These are phyloP conservation scores for Scortum barcoo DNA, from an alignment of 2,113 vertebrate species.

Conservation along the genomic window DNA sequence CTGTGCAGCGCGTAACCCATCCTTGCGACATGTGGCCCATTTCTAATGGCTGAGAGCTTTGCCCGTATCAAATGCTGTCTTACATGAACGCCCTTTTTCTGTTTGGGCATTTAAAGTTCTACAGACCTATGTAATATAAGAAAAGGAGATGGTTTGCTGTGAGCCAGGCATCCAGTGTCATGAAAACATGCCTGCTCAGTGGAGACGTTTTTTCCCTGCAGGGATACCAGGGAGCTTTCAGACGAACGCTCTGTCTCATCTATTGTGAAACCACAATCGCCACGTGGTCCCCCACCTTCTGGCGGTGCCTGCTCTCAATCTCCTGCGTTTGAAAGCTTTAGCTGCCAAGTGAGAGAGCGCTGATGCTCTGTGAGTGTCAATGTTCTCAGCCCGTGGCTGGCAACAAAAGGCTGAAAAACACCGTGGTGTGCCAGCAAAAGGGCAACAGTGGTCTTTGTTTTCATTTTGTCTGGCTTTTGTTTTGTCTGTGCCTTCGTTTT, in stretches of 20 bases:
- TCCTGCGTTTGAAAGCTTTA: conserved; percentile 32
- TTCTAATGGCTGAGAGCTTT: conserved; percentile 44
- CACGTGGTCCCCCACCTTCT: conserved; percentile 68
- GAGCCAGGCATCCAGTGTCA: conserved; percentile 40
- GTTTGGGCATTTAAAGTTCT: conserved; percentile 8
- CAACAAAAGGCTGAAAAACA: conserved; percentile 42
- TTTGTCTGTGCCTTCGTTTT: conserved; percentile 67
- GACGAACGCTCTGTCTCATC: conserved; percentile 48
- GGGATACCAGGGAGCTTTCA: conserved; percentile 47
- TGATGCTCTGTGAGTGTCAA: conserved; percentile 45
- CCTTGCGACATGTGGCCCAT: conserved; percentile 27
- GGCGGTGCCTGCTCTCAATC: conserved; percentile 49
- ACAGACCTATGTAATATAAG: conserved; percentile 13
- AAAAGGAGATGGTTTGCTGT: conserved; percentile 27
- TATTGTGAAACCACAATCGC: conserved; percentile 65
- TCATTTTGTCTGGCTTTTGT: conserved; percentile 72
- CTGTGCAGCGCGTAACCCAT: conserved; percentile 49
- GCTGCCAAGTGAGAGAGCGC: conserved; percentile 44
- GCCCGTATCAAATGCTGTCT: conserved; percentile 50
- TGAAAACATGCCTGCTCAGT: conserved; percentile 55
- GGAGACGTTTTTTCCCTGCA: conserved; percentile 63
- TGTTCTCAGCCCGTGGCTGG: conserved; percentile 37
- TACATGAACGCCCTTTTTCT: conserved; percentile 23
- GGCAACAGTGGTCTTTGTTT: conserved; percentile 65
- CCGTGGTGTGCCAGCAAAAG: conserved; percentile 43